phyloP scores from a whole-genome alignment of 2,888 invertebrate genomes.

The Corythucha ciliata region DNA sequence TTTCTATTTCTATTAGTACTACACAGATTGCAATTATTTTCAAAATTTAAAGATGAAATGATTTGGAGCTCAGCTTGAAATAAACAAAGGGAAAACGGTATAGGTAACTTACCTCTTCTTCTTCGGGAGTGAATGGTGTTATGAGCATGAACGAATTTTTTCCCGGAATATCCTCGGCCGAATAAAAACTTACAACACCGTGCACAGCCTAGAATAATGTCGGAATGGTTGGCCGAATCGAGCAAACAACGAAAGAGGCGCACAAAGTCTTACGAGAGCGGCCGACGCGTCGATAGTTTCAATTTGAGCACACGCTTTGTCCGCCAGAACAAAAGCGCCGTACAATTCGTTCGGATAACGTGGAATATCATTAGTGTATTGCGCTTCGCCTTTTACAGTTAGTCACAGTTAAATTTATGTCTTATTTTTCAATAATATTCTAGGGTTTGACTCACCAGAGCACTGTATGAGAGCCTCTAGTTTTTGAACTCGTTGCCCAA shows the following conservation, averaged over 20 bases:
- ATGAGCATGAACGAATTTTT: conserved; percentile 48
- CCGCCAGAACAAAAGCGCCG: conserved; percentile 47
- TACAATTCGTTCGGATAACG: conserved; percentile 40
- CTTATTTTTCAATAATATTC: neutral
- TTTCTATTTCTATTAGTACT: too few relatives aligned
- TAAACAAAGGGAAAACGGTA: too few relatives aligned
- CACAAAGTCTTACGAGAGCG: conserved; percentile 57
- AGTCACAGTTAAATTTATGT: conserved; percentile 38
- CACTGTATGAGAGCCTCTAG: conserved; percentile 40
- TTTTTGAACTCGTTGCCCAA: conserved; percentile 43
- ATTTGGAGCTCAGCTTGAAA: neutral
- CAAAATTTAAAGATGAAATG: neutral
- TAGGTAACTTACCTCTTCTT: conserved; percentile 17
- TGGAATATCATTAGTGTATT: conserved; percentile 44
- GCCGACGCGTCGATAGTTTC: conserved; percentile 51
- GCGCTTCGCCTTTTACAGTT: conserved; percentile 58
- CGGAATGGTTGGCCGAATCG: too few relatives aligned
- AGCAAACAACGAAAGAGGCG: too few relatives aligned
- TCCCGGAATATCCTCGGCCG: conserved; percentile 61
- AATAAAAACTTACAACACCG: conserved; percentile 57
- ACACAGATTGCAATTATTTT: too few relatives aligned
- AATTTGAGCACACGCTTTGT: conserved; percentile 50
- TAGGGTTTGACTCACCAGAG: conserved; percentile 34
- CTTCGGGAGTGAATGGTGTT: conserved; percentile 4
- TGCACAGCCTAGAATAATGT: conserved; percentile 52